These are phyloP conservation scores for Petrocephalus zakoni DNA, from an alignment of 2,113 vertebrate genomes.

Conservation along the genomic window DNA sequence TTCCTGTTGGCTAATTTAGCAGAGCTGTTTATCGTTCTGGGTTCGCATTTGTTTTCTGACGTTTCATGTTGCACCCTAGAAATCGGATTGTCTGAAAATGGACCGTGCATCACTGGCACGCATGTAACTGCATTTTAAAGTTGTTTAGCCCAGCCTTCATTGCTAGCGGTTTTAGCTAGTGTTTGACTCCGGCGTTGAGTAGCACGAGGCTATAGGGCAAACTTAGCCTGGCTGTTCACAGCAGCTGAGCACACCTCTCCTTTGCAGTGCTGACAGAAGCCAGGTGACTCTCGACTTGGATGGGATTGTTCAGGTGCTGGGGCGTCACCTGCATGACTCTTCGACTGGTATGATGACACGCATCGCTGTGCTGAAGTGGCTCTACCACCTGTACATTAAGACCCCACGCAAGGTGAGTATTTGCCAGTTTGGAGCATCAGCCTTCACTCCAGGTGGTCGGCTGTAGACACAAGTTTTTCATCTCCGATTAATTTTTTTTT, in stretches of 20 bases:
- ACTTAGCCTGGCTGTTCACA: not conserved
- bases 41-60: not conserved
- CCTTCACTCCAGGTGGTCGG: not conserved
- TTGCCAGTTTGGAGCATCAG: not conserved
- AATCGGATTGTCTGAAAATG: not conserved
- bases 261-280: slow-evolving; percentile 59
- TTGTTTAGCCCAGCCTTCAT: not conserved
- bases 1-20: not conserved
- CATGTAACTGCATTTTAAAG: not conserved
- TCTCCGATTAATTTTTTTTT: not conserved
- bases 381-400: slow-evolving; percentile 97
- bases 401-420: slow-evolving; percentile 82
- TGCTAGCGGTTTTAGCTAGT: not conserved
- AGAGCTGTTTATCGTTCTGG: not conserved
- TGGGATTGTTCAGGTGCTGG: slow-evolving; percentile 90
- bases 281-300: slow-evolving; percentile 85
- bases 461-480: not conserved
- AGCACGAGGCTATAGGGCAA: not conserved
- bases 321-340: slow-evolving; percentile 81
- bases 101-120: not conserved
- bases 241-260: not conserved
- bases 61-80: not conserved
- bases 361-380: slow-evolving; percentile 93
- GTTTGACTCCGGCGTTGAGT: not conserved
- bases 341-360: slow-evolving; percentile 96